These are phyloP conservation scores for Sebastes minor DNA, from an alignment of 2,797 vertebrate genomes.

Conservation along the genomic window DNA sequence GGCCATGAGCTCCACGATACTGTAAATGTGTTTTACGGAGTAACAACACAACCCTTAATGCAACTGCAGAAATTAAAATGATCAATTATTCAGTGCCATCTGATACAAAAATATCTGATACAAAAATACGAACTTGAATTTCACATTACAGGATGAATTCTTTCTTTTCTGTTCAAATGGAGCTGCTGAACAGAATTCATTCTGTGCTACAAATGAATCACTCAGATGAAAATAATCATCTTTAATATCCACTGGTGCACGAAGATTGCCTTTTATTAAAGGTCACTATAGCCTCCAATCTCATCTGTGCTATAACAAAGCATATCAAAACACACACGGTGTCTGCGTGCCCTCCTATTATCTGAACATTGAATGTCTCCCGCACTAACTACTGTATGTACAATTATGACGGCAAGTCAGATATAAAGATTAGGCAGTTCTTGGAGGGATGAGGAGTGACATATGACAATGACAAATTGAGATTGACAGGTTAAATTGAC, in stretches of 20 bases:
- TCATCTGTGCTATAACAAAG: slow-evolving; percentile 36
- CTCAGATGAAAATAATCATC: slow-evolving; percentile 67
- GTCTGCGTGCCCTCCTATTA: slow-evolving; percentile 8
- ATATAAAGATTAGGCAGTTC: background rate
- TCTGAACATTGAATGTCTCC: slow-evolving; percentile 10
- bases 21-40: background rate
- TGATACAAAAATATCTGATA: background rate
- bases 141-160: background rate
- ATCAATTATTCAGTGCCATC: background rate
- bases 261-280: slow-evolving; percentile 63
- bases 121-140: background rate
- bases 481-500: slow-evolving; percentile 38
- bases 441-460: background rate
- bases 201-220: slow-evolving; percentile 48
- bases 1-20: too few relatives aligned
- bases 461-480: slow-evolving; percentile 16
- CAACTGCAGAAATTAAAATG: background rate
- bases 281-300: slow-evolving; percentile 46
- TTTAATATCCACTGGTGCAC: slow-evolving; percentile 59
- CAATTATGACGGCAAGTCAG: background rate
- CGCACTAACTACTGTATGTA: background rate
- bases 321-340: slow-evolving; percentile 41
- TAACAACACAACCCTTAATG: background rate
- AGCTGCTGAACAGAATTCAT: slow-evolving; percentile 1
- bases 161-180: background rate